phyloP scores from a whole-genome alignment of 2,113 vertebrate species.

The Pithys albifrons region DNA sequence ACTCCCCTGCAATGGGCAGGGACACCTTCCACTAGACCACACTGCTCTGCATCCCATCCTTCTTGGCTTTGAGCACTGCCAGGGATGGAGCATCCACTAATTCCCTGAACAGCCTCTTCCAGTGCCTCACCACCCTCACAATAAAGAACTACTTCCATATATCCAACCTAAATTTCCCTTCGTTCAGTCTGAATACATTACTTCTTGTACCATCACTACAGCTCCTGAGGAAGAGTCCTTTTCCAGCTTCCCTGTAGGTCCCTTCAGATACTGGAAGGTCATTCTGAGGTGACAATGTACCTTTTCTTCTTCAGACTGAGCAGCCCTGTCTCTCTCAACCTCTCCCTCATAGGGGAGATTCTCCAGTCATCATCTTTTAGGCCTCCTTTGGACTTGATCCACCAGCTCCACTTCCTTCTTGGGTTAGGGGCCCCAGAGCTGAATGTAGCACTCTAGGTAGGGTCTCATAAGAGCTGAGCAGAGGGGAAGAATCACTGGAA shows the following conservation, averaged over 20 bases:
- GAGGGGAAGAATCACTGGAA: not conserved
- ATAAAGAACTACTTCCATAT: not conserved
- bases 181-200: too few relatives aligned
- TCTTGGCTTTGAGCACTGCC: not conserved
- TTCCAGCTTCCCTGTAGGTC: too few relatives aligned
- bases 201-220: too few relatives aligned
- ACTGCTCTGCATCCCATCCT: not conserved
- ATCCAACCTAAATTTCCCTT: not conserved
- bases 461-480: not conserved
- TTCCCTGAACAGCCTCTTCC: not conserved
- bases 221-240: too few relatives aligned
- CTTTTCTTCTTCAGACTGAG: too few relatives aligned
- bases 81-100: not conserved
- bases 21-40: not conserved
- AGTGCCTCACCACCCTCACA: not conserved
- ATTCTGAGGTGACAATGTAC: too few relatives aligned
- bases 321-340: too few relatives aligned
- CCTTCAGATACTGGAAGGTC: too few relatives aligned
- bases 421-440: not conserved
- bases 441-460: not conserved
- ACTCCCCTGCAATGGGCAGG: rapidly evolving
- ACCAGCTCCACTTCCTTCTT: rapidly evolving
- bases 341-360: not conserved
- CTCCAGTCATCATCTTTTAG: not conserved
- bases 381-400: rapidly evolving